Percentiles rank a stretch among this genome's conserved stretches.
phyloP scores from a whole-genome alignment of 2,888 invertebrate species.

The Sinodicranocentrus sp. region DNA sequence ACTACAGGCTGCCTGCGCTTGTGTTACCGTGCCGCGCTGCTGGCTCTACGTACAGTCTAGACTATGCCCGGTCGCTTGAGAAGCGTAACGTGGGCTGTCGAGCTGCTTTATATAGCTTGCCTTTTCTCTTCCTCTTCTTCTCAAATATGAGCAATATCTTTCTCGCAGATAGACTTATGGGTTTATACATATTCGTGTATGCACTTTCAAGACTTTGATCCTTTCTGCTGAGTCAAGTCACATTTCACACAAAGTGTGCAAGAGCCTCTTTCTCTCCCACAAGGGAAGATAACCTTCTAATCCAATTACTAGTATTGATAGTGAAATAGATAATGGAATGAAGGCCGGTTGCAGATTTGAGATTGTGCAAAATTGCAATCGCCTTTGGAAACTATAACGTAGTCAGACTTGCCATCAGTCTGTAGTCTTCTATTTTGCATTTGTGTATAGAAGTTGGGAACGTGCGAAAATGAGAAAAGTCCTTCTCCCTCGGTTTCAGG shows the following conservation, averaged over 20 bases:
- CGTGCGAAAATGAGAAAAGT: constrained; percentile 23
- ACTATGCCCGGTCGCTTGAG: neutral
- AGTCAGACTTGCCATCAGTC: too few relatives aligned
- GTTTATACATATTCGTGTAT: too few relatives aligned
- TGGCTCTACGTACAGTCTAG: neutral
- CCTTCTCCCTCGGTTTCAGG: too few relatives aligned
- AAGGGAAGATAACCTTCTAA: constrained; percentile 7
- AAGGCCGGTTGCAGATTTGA: constrained; percentile 40
- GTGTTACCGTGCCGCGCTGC: neutral
- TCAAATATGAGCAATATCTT: too few relatives aligned
- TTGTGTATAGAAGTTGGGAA: neutral
- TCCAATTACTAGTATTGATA: constrained; percentile 30
- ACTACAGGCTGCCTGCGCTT: neutral
- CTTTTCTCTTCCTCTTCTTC: neutral
- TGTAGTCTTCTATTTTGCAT: too few relatives aligned
- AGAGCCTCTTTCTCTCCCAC: too few relatives aligned
- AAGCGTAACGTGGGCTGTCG: constrained; percentile 14
- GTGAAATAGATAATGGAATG: constrained; percentile 28
- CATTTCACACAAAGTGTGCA: too few relatives aligned
- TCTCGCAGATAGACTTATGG: too few relatives aligned
- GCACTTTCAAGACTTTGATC: neutral
- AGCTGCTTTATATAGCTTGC: neutral
- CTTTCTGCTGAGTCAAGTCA: neutral
- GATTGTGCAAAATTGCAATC: constrained; percentile 25
- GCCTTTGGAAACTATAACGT: constrained; percentile 9